Percentiles rank a stretch among this genome's conserved stretches.
These are phyloP conservation scores for Sphaeridia pumilis DNA, from an alignment of 2,888 invertebrate genomes.

Conservation along the genomic window DNA sequence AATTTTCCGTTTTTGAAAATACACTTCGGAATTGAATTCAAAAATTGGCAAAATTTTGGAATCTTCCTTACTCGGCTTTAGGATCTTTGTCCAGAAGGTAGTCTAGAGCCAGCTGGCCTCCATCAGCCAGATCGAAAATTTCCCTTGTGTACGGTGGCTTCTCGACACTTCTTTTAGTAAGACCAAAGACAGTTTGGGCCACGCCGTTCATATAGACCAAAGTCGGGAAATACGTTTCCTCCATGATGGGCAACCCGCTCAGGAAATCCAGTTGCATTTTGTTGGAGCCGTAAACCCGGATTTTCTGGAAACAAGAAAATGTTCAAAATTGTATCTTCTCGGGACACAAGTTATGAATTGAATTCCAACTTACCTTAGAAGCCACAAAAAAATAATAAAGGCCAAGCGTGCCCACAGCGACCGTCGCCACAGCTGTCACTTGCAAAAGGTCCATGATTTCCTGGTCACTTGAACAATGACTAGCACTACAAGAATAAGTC, in stretches of 20 bases:
- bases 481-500: too few relatives aligned
- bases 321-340: background rate
- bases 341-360: background rate
- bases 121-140: constrained; percentile 23
- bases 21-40: too few relatives aligned
- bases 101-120: constrained; percentile 27
- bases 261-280: constrained; percentile 2
- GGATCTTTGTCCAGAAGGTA: background rate
- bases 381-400: background rate
- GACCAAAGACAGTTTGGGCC: constrained; percentile 19
- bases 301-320: background rate
- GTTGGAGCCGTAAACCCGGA: constrained; percentile 3
- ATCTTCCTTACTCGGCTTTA: background rate
- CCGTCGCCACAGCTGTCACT: too few relatives aligned
- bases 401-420: too few relatives aligned
- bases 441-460: too few relatives aligned
- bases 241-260: constrained; percentile 14
- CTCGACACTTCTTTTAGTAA: constrained; percentile 15
- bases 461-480: too few relatives aligned
- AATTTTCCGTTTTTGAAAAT: too few relatives aligned
- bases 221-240: constrained; percentile 19
- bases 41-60: too few relatives aligned
- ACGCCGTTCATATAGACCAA: constrained; percentile 20
- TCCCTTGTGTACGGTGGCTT: constrained; percentile 19
- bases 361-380: background rate